Base-by-base conservation (phyloP, 2,888 invertebrate species). In the Chydorus sphaericus region DNA sequence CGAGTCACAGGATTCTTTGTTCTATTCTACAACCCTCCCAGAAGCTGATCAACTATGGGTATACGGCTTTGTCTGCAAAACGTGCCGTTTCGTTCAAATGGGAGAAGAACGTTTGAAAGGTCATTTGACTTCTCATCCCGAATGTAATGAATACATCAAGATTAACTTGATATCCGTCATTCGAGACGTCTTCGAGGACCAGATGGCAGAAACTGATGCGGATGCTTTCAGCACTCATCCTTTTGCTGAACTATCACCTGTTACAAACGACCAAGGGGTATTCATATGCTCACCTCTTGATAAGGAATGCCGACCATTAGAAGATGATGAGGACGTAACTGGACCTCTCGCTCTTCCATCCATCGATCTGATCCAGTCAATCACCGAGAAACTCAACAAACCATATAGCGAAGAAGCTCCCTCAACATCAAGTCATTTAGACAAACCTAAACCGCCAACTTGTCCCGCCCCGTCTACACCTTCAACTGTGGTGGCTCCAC, bases 61-160 rank as follows among this genome's bases (percentile, higher is more conserved):
- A 16, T 70, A 69, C 54, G 82, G 81, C 0, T 81, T 79, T 63
- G 73, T 85, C 3, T 87, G 87, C 64, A 74, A 76, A 3, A 73
- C 77, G 57, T 88, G 88, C 65, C 80, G 86, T 65, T 88, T 76
- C 61, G 75, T 83, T 2, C 88, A 88, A 68, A 66, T 85, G 60
- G 73, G 75, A 6, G 69, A 75, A 50, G 68, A 71, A 33, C 78
- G 79, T 63, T 69, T 85, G 0, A 75, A 79, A 59, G 73, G 72
- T 0, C 87, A 88, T 62, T 71, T 82, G 1, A 71, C 5, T 11
- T 48, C 31, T 3, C 53, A 57, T 20, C 31, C 36, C 3, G 33
- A 48, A 4, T 48, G 54, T 26, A 11, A 33, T 26, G 26, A 31
- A 4, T 31, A 44, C 16, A 31, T 14, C 14, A 44, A 54, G 8